Conservation (phyloP, 2,113 vertebrate species). For the Halcyon senegalensis region DNA sequence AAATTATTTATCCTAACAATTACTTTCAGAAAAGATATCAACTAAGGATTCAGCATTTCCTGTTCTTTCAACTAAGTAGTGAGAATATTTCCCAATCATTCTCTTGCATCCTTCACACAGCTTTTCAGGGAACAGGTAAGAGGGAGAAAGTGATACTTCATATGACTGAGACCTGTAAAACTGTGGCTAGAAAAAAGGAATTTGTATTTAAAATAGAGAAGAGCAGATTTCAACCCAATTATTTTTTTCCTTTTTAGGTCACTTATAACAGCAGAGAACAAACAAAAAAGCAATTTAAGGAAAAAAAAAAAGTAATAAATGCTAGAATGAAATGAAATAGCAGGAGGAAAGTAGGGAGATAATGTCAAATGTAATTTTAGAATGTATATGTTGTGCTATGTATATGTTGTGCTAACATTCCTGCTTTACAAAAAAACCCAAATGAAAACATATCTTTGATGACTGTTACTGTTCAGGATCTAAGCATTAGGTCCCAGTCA, state of each 20-base stretch:
- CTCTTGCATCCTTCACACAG: not conserved
- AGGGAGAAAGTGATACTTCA: not conserved
- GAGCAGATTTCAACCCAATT: not conserved
- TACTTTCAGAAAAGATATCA: not conserved
- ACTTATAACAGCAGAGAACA: not conserved
- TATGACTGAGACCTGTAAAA: not conserved
- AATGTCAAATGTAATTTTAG: slow-evolving; percentile 14
- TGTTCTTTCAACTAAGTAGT: not conserved
- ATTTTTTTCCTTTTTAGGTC: slow-evolving; percentile 4
- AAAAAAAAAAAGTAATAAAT: not conserved
- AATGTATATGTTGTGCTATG: not conserved
- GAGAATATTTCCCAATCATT: not conserved
- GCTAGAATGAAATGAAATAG: slow-evolving; percentile 7
- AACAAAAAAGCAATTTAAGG: not conserved
- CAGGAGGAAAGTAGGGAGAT: not conserved
- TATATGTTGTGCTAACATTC: not conserved
- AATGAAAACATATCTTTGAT: not conserved
- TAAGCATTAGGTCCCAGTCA: not conserved
- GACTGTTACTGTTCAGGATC: not conserved
- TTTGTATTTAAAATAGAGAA: slow-evolving; percentile 29
- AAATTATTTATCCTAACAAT: slow-evolving; percentile 33
- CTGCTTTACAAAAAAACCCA: not conserved
- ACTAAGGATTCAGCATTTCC: not conserved
- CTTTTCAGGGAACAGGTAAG: not conserved
- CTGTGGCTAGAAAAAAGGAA: not conserved